These are phyloP conservation scores for Cryptocheilus praepositus DNA, from an alignment of 2,888 invertebrate genomes.

Conservation along the genomic window DNA sequence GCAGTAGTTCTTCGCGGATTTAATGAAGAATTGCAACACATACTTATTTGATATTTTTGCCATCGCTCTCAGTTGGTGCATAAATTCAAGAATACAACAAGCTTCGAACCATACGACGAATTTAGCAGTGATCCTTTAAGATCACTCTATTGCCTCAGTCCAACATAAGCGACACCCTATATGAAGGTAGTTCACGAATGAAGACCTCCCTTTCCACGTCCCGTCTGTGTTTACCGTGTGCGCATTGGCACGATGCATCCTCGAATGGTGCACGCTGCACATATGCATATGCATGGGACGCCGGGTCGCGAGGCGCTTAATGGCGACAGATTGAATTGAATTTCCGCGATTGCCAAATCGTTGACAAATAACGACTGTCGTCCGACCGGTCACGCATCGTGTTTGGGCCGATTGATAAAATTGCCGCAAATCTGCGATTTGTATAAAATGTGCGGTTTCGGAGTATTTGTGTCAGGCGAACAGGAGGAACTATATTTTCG, in stretches of 20 bases:
- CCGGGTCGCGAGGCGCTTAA: slow-evolving; percentile 29
- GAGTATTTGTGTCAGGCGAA: too few relatives aligned
- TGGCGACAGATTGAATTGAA: slow-evolving; percentile 34
- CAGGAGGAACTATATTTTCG: too few relatives aligned
- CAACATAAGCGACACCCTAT: not conserved
- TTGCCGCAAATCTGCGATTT: not conserved
- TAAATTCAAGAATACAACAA: too few relatives aligned
- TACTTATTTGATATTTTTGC: too few relatives aligned
- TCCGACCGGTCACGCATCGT: not conserved
- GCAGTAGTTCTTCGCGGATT: too few relatives aligned
- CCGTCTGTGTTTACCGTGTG: slow-evolving; percentile 8
- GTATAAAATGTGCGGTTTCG: too few relatives aligned
- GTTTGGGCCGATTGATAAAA: slow-evolving; percentile 4
- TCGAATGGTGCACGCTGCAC: not conserved
- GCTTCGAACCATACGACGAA: too few relatives aligned
- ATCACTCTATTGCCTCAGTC: not conserved
- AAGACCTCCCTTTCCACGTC: slow-evolving; percentile 7
- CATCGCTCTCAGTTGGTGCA: too few relatives aligned
- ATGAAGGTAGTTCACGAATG: not conserved
- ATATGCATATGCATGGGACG: slow-evolving; percentile 44
- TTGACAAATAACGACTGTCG: slow-evolving; percentile 28
- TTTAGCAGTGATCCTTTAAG: too few relatives aligned
- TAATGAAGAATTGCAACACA: too few relatives aligned
- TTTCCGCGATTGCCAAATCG: slow-evolving; percentile 37
- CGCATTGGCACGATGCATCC: not conserved